phyloP scores from a whole-genome alignment of 2,113 vertebrate species.

The Pomatostomus ruficeps region DNA sequence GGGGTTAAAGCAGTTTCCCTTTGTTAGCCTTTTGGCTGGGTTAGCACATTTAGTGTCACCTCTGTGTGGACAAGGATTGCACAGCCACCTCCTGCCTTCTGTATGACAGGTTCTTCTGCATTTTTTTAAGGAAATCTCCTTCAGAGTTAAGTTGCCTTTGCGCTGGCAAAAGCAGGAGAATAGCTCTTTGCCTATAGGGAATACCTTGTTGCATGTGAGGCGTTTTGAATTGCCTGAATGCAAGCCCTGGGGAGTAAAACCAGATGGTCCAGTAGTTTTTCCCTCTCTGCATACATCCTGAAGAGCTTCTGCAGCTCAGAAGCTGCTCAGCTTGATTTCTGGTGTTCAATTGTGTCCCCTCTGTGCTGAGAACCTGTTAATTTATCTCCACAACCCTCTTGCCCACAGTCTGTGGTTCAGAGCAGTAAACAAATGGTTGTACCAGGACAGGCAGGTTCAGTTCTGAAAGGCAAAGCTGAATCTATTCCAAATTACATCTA shows the following conservation, averaged over 20 bases:
- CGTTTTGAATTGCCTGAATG: not conserved
- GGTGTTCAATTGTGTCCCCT: not conserved
- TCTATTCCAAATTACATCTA: not conserved
- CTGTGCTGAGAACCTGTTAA: not conserved
- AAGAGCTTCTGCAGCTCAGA: not conserved
- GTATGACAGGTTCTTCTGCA: not conserved
- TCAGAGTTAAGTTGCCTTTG: not conserved
- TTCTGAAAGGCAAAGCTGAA: not conserved
- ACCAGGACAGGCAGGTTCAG: not conserved
- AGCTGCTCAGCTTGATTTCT: not conserved
- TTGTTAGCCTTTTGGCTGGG: not conserved
- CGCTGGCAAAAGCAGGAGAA: not conserved
- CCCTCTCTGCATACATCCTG: not conserved
- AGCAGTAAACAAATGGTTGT: not conserved
- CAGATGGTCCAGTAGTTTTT: not conserved
- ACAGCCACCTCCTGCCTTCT: not conserved
- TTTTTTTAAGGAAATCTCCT: not conserved
- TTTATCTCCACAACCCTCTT: not conserved
- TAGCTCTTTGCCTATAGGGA: not conserved
- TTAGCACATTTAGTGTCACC: not conserved
- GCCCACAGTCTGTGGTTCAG: accelerated
- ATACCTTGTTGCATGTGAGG: not conserved
- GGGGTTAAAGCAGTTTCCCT: not conserved
- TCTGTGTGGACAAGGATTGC: not conserved
- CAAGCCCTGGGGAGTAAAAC: not conserved